phyloP scores from a whole-genome alignment of 1,140 invertebrate genomes.

The Lepidurus apus region DNA sequence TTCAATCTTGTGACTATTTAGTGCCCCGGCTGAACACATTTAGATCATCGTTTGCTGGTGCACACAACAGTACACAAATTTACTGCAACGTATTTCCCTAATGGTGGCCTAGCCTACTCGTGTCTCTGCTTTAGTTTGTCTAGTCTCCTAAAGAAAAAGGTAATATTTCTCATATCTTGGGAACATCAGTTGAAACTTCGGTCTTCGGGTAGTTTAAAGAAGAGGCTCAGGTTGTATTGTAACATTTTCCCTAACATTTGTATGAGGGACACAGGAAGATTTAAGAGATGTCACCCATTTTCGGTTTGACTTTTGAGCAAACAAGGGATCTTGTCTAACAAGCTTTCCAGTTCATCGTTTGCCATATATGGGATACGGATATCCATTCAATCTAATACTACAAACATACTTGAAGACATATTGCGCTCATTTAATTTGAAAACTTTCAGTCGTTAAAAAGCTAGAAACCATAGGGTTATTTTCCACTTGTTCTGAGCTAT shows the following conservation, averaged over 20 bases:
- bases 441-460: no score
- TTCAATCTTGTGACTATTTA: no score
- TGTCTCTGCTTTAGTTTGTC: neutral
- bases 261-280: neutral
- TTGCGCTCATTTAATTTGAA: no score
- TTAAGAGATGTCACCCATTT: conserved; percentile 5
- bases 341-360: conserved; percentile 10
- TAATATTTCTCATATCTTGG: neutral
- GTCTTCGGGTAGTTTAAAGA: neutral
- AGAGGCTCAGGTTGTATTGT: neutral
- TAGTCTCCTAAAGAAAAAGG: neutral
- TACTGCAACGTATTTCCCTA: no score
- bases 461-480: no score
- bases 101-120: no score
- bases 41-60: no score
- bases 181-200: neutral
- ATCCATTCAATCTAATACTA: neutral
- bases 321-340: neutral
- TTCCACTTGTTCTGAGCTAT: no score
- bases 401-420: no score
- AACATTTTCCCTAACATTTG: neutral
- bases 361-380: neutral
- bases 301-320: neutral
- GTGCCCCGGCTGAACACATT: no score
- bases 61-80: no score